Evolutionary conservation across 2,888 invertebrate species (phyloP), one percentile per base, ranked within the genome.

Genomic region (Micropterix aruncella): DNA sequence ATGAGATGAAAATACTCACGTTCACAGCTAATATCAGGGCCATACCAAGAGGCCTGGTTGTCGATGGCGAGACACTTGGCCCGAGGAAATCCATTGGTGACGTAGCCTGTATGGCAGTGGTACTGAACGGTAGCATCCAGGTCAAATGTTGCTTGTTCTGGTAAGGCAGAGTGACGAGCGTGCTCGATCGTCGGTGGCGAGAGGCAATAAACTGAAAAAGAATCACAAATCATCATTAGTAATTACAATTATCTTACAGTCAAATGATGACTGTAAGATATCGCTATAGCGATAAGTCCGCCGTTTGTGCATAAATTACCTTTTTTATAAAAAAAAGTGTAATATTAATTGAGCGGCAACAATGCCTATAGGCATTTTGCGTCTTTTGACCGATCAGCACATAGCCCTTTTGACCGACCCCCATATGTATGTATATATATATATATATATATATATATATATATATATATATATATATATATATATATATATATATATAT

Each of bases 11-110:
- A 16, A 16, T 17, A 75, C 78, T 82, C 69, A 84, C 95, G 92
- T 75, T 91, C 89, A 61, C 97, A 99, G 48, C 85, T 83, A 54
- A 99, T 87, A 55, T 95, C 92, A 2, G 96, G 96, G 2, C 97
- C 97, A 56, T 90, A 94, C 97, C 97, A 99, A 52, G 88, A 87
- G 1, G 95, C 94, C 53, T 81, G 81, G 1, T 77, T 81, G 53
- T 92, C 89, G 54, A 91, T 89, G 47, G 89, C 83, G 50, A 95
- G 70, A 61, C 97, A 99, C 66, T 94, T 95, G 41, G 96, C 93
- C 38, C 85, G 73, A 2, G 89, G 85, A 62, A 94, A 88, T 0
- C 96, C 96, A 56, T 87, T 86, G 49, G 90, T 86, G 47, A 85
- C 84, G 65, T 93, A 97, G 9, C 97, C 97, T n/a, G 84, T 84